Base-by-base conservation (phyloP, 2,888 invertebrate genomes). In the Drosophila affinis region DNA sequence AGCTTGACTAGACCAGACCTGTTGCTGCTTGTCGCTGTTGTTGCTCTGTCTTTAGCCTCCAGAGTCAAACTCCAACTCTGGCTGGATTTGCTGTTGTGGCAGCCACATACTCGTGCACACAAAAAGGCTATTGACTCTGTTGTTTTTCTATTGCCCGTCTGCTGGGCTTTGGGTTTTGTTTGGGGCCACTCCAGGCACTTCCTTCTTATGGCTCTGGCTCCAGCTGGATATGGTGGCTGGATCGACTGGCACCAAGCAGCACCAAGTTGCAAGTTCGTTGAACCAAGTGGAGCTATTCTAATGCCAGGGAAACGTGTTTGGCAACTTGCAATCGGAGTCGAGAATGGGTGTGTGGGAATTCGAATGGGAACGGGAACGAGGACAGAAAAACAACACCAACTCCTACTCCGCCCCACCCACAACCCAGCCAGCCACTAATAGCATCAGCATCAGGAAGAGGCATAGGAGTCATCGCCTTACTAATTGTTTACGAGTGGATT, bases 301-400 rank as follows among this genome's bases (percentile, higher is more conserved):
- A 83, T 83, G 77, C 75, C 76, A 72, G 75, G 76, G 77, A 86
- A 83, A 83, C 87, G 84, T 87, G 83, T 83, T 83, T 83, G 76
- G 70, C 78, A 67, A 72, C 86, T 83, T 69, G 67, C 67, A 72
- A 72, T 53, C 56, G 32, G 48, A 18, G 45, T 47, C 46, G 44
- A 29, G 44, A 47, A 52, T 47, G 46, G 57, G 59, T 27, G 34
- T 32, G 9, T 21, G 29, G 68, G 72, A 56, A 70, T 72, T 46
- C 63, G 71, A 64, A 47, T 76, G 78, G 60, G 73, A 46, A 62
- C 63, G 62, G 52, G 49, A 7, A 12, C 44, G 39, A 39, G 39
- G 58, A 57, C 60, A 52, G 24, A 52, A 61, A 10, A 61, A 10
- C 58, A 47, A 49, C 61, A 46, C 9, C 29, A 34, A 53, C 51